Evolutionary conservation across 2,888 invertebrate genomes (phyloP).

Genomic region (Danaus chrysippus): DNA sequence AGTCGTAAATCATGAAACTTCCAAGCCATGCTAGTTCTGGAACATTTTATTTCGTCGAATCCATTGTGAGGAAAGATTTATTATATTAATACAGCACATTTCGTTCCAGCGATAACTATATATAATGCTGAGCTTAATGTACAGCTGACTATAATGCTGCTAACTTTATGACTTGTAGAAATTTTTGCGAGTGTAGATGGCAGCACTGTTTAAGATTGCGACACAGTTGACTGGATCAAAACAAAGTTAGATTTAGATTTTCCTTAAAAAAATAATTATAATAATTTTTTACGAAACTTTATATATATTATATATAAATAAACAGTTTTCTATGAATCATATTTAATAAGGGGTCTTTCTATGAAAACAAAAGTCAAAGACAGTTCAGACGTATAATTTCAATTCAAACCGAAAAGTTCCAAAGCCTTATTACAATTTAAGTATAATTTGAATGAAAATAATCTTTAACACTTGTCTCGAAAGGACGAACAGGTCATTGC

Average conservation of each 20-base stretch:
- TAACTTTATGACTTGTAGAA: slow-evolving; percentile 15
- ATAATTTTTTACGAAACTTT: neutral
- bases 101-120: slow-evolving; percentile 31
- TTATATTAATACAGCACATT: slow-evolving; percentile 41
- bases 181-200: slow-evolving; percentile 5
- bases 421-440: slow-evolving; percentile 14
- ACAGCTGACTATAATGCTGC: slow-evolving; percentile 13
- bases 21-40: slow-evolving; percentile 36
- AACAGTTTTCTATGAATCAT: neutral
- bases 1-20: slow-evolving; percentile 39
- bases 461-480: slow-evolving; percentile 23
- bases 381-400: neutral
- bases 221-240: neutral
- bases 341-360: neutral
- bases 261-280: too few relatives aligned
- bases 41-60: slow-evolving; percentile 42
- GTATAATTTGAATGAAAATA: slow-evolving; percentile 24
- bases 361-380: slow-evolving; percentile 4
- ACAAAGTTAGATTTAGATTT: too few relatives aligned
- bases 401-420: neutral
- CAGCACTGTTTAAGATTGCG: slow-evolving; percentile 2
- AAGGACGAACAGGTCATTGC: slow-evolving; percentile 28
- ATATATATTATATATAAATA: neutral
- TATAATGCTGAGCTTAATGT: slow-evolving; percentile 20
- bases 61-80: slow-evolving; percentile 43